Evolutionary conservation across 2,888 invertebrate genomes (phyloP).

Genomic region (Temnothorax rugatulus): DNA sequence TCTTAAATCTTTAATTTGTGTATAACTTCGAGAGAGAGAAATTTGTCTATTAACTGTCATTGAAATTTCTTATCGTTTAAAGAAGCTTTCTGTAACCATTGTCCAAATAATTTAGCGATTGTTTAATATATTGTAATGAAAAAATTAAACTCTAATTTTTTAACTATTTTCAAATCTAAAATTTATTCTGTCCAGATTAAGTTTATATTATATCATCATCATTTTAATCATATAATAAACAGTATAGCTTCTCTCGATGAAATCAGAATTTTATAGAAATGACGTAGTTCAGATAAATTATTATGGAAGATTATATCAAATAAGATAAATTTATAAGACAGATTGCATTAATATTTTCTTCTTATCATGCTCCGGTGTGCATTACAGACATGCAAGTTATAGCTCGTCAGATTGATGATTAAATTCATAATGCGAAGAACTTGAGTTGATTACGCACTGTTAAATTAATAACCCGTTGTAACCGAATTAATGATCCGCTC

Average conservation of each 20-base stretch:
- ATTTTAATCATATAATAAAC: not conserved
- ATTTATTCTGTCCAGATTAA: not conserved
- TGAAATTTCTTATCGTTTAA: not conserved
- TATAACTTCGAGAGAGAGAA: not conserved
- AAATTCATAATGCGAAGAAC: constrained; percentile 54
- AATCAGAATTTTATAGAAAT: not conserved
- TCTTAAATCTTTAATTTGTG: not conserved
- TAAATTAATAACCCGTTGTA: constrained; percentile 74
- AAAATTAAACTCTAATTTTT: not conserved
- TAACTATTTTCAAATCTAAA: not conserved
- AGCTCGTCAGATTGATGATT: constrained; percentile 24
- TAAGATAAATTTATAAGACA: not conserved
- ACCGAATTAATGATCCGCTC: constrained; percentile 74
- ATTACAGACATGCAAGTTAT: constrained; percentile 7
- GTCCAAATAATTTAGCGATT: not conserved
- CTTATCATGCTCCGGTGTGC: not conserved
- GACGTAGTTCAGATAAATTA: not conserved
- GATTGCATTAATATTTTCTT: not conserved
- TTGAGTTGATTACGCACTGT: constrained; percentile 63
- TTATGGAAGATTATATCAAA: not conserved
- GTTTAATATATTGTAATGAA: not conserved
- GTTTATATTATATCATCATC: not conserved
- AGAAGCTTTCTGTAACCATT: not conserved
- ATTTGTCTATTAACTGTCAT: not conserved
- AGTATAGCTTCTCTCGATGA: not conserved